Evolutionary conservation across 1,140 invertebrate species (phyloP), one percentile per base, ranked within the genome.

Genomic region (Drosophila nannoptera): DNA sequence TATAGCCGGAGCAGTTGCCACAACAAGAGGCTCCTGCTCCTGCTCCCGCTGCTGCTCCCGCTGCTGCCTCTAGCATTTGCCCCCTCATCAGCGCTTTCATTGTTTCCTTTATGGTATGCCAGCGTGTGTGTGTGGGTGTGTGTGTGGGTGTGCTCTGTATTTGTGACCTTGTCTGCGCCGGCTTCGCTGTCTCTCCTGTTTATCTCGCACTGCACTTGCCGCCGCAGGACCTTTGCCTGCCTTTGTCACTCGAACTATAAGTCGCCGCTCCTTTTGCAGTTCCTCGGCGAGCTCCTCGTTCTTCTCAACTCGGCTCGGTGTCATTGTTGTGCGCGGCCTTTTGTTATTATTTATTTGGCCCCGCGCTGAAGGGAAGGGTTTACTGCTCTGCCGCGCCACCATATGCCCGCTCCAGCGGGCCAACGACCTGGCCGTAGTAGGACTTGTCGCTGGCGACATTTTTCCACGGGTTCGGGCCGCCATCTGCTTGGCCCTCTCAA

Each of bases 301-400:
- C n/a, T n/a, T n/a, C n/a, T n/a, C 65, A 62, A 46, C 43, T 60
- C 62, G 45, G 33, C 35, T 43, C 40, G 7, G 53, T 55, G 55
- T 52, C 55, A 62, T 61, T 64, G 52, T 60, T 74, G 68, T 69
- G 63, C 35, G 35, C 55, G 16, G 32, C 66, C 70, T 68, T 77
- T 82, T 82, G 74, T 82, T 82, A 77, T 82, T 82, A 82, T 82
- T 82, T 82, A 77, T 82, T 73, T 80, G 76, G 49, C 62, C 62
- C 32, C 46, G 40, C 16, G 50, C 50, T 70, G 56, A 77, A 64
- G 74, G 74, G 56, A 77, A 64, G 74, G 74, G 58, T 69, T 45
- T 33, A 7, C 33, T 33, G 9, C 14, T 38, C 35, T 43, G 40
- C 9, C 0, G 40, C 6, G 8, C 6, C 35, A 36, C 40, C 40